Conservation (phyloP, 2,888 invertebrate genomes). For the Drosophila anceps region DNA sequence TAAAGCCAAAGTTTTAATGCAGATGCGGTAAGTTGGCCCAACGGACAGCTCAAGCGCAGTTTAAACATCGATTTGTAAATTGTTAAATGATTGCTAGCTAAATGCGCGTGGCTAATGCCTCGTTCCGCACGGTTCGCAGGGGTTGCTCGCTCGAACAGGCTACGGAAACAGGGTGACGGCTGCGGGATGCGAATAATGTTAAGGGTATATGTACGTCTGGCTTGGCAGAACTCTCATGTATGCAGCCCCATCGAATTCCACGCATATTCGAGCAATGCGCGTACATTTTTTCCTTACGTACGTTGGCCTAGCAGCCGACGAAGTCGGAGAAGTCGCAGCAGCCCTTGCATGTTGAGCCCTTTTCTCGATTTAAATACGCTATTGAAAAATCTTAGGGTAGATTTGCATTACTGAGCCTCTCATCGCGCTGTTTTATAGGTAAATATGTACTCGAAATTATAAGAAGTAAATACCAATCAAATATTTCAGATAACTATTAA, state of each 20-base stretch:
- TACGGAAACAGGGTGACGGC: not conserved
- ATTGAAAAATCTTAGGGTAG: not conserved
- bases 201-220: constrained; percentile 27
- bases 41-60: constrained; percentile 63
- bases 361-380: constrained; percentile 25
- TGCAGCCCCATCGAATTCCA: constrained; percentile 66
- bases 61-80: constrained; percentile 85
- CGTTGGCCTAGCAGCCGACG: constrained; percentile 15
- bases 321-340: constrained; percentile 7
- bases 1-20: constrained; percentile 70
- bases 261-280: constrained; percentile 68
- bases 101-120: constrained; percentile 78
- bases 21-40: constrained; percentile 42
- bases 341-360: constrained; percentile 27
- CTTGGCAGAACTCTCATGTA: constrained; percentile 37
- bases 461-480: not conserved
- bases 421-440: not conserved
- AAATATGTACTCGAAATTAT: not conserved
- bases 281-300: constrained; percentile 53
- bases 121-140: constrained; percentile 46
- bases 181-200: constrained; percentile 18
- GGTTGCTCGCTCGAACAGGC: constrained; percentile 48
- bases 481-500: not conserved
- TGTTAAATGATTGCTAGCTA: constrained; percentile 82
- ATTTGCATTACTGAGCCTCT: not conserved